Percentiles rank a stretch among this genome's conserved stretches.
phyloP scores from a whole-genome alignment of 1,140 invertebrate genomes.

The Aphelinus atriplicis region DNA sequence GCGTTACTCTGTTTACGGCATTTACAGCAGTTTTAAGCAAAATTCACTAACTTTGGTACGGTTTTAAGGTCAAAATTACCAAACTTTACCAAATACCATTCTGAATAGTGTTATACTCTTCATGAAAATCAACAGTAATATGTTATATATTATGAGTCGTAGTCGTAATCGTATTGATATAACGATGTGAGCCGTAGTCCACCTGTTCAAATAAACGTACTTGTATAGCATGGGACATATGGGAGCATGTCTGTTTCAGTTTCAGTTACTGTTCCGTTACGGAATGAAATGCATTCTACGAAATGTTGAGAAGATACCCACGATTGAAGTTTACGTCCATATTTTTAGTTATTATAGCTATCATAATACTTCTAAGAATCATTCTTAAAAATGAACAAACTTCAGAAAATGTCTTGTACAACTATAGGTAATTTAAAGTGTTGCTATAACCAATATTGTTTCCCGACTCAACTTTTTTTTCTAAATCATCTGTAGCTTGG shows the following conservation, averaged over 20 bases:
- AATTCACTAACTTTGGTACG: too few relatives aligned
- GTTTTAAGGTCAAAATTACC: too few relatives aligned
- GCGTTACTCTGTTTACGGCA: too few relatives aligned
- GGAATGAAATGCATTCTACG: not conserved
- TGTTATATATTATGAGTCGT: too few relatives aligned
- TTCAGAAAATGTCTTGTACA: not conserved
- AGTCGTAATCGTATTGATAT: too few relatives aligned
- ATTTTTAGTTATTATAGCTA: not conserved
- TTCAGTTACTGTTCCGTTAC: not conserved
- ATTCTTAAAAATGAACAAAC: not conserved
- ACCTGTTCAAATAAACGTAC: conserved; percentile 11
- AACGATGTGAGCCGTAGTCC: not conserved
- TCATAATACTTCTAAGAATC: not conserved
- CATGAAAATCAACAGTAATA: too few relatives aligned
- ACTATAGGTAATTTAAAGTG: not conserved
- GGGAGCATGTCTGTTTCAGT: not conserved
- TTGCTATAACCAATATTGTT: not conserved
- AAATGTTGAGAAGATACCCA: not conserved
- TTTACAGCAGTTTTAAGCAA: too few relatives aligned
- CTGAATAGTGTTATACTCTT: too few relatives aligned
- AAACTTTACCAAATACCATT: too few relatives aligned
- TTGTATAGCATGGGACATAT: too few relatives aligned
- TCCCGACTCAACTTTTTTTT: not conserved
- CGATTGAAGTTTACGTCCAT: not conserved
- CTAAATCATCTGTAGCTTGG: conserved; percentile 45